These are phyloP conservation scores for Drosophila malerkotliana DNA, from an alignment of 1,140 invertebrate species.

Conservation along the genomic window DNA sequence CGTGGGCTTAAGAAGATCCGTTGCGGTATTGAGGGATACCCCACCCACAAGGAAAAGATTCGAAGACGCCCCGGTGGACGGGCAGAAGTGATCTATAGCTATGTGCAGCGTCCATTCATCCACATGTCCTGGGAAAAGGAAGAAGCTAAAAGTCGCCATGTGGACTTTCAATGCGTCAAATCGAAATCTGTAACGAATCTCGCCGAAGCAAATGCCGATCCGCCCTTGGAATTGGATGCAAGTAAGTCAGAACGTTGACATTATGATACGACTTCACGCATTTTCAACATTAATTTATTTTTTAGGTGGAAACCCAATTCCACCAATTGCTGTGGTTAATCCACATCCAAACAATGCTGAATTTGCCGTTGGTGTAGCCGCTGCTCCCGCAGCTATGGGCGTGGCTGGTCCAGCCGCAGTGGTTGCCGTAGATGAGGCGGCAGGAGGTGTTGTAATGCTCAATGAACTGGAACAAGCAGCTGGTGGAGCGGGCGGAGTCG, in stretches of 20 bases:
- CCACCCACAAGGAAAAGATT: constrained; percentile 99
- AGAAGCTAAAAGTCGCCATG: constrained; percentile 99
- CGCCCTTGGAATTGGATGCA: constrained; percentile 88
- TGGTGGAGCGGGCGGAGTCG: constrained; percentile 49
- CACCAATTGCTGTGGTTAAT: constrained; percentile 67
- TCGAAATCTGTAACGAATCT: constrained; percentile 97
- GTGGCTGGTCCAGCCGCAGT: constrained; percentile 48
- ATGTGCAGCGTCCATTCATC: constrained; percentile 99
- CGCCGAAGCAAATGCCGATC: constrained; percentile 95
- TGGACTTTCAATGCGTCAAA: constrained; percentile 99
- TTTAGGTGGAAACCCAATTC: constrained; percentile 85
- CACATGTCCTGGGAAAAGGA: constrained; percentile 99
- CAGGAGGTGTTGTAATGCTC: constrained; percentile 65
- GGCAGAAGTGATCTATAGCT: constrained; percentile 98
- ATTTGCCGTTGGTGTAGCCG: constrained; percentile 33
- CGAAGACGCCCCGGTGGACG: constrained; percentile 95
- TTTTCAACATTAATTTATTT: background rate
- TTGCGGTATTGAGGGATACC: constrained; percentile 99
- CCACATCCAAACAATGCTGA: constrained; percentile 62
- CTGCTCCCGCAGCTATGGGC: constrained; percentile 29
- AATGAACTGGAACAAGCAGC: constrained; percentile 70
- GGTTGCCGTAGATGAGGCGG: constrained; percentile 77
- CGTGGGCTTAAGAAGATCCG: constrained; percentile 99
- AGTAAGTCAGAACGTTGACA: constrained; percentile 41
- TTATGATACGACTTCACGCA: background rate